These are phyloP conservation scores for Eubucco bourcierii DNA, from an alignment of 2,113 vertebrate genomes.

Conservation along the genomic window DNA sequence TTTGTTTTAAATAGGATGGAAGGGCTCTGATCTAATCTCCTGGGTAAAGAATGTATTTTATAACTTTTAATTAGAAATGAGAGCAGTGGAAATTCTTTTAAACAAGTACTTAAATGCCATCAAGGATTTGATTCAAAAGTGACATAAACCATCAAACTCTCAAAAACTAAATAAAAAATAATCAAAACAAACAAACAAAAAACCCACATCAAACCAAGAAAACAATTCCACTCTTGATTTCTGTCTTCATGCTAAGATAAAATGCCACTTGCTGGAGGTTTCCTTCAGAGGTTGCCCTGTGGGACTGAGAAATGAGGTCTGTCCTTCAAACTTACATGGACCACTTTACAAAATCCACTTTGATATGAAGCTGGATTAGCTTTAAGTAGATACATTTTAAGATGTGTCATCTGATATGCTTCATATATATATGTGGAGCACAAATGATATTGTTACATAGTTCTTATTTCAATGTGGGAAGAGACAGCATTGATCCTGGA, in stretches of 20 bases:
- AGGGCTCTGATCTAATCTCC: conserved; percentile 50
- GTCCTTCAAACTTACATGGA: neutral
- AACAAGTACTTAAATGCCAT: conserved; percentile 6
- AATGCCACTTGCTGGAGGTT: neutral
- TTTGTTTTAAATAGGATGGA: conserved; percentile 37
- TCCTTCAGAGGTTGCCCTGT: neutral
- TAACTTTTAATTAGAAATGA: conserved; percentile 47
- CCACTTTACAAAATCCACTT: neutral
- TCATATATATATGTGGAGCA: neutral
- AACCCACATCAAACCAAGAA: neutral
- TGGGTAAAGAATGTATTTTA: conserved; percentile 33
- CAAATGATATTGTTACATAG: neutral
- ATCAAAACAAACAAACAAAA: neutral
- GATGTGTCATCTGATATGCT: neutral
- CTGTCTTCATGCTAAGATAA: neutral
- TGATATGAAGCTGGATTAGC: neutral
- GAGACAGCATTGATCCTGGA: neutral
- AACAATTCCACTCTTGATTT: neutral
- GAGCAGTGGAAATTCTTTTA: neutral
- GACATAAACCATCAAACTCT: neutral
- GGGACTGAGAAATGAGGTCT: neutral
- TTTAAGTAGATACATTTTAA: neutral
- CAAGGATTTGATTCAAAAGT: conserved; percentile 16
- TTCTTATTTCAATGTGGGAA: neutral
- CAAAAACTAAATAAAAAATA: neutral